A percentile compares a stretch with the other conserved stretches of the same genome.
These are phyloP conservation scores for Tamias sibiricus DNA, from an alignment of 2,113 vertebrate genomes.

Conservation along the genomic window DNA sequence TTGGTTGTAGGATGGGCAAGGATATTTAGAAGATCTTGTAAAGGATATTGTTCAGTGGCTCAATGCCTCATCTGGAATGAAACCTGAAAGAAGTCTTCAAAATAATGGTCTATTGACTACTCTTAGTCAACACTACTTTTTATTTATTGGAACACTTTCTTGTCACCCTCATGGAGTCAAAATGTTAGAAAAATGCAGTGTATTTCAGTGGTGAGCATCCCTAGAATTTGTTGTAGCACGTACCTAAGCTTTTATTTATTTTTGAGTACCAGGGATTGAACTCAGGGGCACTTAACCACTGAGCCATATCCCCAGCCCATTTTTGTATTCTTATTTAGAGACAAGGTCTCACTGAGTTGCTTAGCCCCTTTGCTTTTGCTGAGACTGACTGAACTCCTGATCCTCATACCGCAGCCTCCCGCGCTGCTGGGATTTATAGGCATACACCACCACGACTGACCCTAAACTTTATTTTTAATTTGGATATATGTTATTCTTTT, in stretches of 20 bases:
- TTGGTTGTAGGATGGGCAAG: slow-evolving; percentile 93
- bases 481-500: neutral
- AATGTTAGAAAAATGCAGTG: slow-evolving; percentile 98
- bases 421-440: no score
- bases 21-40: slow-evolving; percentile 96
- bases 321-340: no score
- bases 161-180: slow-evolving; percentile 97
- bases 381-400: no score
- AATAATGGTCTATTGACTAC: slow-evolving; percentile 97
- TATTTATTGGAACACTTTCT: slow-evolving; percentile 98
- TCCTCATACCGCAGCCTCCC: no score
- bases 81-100: slow-evolving; percentile 96
- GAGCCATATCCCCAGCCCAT: no score
- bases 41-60: slow-evolving; percentile 98
- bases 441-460: no score
- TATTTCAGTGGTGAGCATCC: slow-evolving; percentile 96
- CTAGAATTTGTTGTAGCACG: neutral
- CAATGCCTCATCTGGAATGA: slow-evolving; percentile 93
- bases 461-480: slow-evolving; percentile 38
- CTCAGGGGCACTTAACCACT: no score
- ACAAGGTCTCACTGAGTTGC: no score
- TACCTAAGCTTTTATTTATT: neutral
- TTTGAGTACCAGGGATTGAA: no score
- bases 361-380: no score
- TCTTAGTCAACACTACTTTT: slow-evolving; percentile 98